These are phyloP conservation scores for Lepidurus packardi DNA, from an alignment of 1,140 invertebrate genomes.

Conservation along the genomic window DNA sequence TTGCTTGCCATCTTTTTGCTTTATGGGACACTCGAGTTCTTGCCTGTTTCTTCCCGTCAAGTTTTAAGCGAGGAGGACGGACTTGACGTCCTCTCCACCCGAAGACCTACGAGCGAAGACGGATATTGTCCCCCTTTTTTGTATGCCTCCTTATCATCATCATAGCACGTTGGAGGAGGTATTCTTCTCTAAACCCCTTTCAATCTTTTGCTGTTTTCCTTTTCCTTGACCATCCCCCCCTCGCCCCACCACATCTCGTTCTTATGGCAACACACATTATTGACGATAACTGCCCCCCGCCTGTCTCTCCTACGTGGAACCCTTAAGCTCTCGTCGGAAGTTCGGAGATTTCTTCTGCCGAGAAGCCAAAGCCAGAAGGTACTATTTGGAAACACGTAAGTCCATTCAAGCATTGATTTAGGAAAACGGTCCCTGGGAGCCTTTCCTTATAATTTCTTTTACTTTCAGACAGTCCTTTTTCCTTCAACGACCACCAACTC, in stretches of 20 bases:
- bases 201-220: not conserved
- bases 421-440: not conserved
- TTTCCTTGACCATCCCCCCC: not conserved
- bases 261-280: not conserved
- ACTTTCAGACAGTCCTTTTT: not conserved
- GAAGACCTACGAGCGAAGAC: not conserved
- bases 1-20: conserved; percentile 15
- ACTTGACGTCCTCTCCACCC: conserved; percentile 17
- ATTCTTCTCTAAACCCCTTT: not conserved
- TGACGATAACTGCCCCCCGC: not conserved
- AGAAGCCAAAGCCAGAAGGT: not conserved
- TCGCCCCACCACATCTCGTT: not conserved
- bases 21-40: conserved; percentile 18
- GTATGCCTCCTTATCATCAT: not conserved
- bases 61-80: not conserved
- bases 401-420: conserved; percentile 1
- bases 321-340: not conserved
- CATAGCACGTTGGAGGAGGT: not conserved
- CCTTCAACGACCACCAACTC: not conserved
- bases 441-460: not conserved
- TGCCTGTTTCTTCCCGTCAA: not conserved
- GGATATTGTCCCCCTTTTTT: not conserved
- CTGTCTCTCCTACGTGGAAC: not conserved
- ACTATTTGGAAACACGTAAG: not conserved
- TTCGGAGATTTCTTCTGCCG: not conserved